Conservation (phyloP, 2,113 vertebrate species). For the Caranx ignobilis region DNA sequence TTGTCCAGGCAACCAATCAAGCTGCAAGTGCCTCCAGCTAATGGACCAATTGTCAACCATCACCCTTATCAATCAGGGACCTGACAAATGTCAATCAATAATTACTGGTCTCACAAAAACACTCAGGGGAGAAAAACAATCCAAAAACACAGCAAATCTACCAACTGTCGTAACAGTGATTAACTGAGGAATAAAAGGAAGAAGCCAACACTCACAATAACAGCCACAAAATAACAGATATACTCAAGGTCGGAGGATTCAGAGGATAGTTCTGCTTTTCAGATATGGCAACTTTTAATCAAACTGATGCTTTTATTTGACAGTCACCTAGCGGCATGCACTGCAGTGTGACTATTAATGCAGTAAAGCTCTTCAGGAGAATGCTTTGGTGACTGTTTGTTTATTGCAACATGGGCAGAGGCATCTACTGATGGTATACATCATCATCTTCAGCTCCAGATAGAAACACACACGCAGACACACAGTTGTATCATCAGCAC, state of each 20-base stretch:
- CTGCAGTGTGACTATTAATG: background rate
- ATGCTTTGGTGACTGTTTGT: background rate
- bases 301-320: background rate
- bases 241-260: background rate
- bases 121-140: background rate
- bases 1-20: constrained; percentile 36
- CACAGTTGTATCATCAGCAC: background rate
- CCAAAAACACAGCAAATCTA: background rate
- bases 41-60: constrained; percentile 30
- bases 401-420: background rate
- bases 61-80: constrained; percentile 28
- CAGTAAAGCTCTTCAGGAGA: background rate
- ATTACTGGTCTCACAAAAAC: constrained; percentile 18
- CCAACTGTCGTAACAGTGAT: background rate
- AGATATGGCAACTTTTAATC: background rate
- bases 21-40: constrained; percentile 31
- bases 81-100: constrained; percentile 39
- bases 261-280: background rate
- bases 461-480: no score
- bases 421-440: background rate
- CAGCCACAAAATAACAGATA: background rate
- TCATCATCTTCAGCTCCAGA: background rate
- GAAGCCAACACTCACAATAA: background rate
- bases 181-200: constrained; percentile 2
- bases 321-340: no score